Evolutionary conservation across 2,888 invertebrate genomes (phyloP).

Genomic region (Lysandra bellargus): DNA sequence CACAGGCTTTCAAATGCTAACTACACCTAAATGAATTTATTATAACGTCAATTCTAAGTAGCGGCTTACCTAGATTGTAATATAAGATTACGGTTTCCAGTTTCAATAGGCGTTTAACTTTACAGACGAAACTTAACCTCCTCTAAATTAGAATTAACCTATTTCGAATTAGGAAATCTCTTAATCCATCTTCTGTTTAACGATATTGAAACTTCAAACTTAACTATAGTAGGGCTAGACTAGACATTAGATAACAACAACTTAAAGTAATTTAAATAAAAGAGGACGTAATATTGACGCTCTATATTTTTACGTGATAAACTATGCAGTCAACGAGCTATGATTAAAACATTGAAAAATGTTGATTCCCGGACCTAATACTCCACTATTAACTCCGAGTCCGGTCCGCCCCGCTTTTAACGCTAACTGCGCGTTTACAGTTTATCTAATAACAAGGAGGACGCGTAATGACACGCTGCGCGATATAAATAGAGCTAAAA

Average conservation of each 20-base stretch:
- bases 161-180: neutral
- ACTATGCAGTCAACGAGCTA: neutral
- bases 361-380: constrained; percentile 15
- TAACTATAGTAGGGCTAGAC: no score
- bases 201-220: neutral
- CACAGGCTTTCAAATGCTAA: constrained; percentile 36
- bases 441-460: constrained; percentile 17
- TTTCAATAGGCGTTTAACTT: constrained; percentile 8
- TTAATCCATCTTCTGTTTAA: neutral
- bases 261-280: neutral
- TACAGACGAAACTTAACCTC: neutral
- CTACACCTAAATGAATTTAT: constrained; percentile 36
- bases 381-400: neutral
- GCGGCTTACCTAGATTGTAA: constrained; percentile 25
- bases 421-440: constrained; percentile 19
- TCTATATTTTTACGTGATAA: neutral
- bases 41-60: constrained; percentile 32
- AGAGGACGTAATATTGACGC: neutral
- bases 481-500: neutral
- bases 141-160: neutral
- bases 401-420: constrained; percentile 14
- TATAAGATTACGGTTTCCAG: constrained; percentile 28
- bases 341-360: constrained; percentile 9
- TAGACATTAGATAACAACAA: neutral
- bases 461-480: constrained; percentile 26